phyloP scores from a whole-genome alignment of 2,113 vertebrate genomes.

The Tetrax tetrax region DNA sequence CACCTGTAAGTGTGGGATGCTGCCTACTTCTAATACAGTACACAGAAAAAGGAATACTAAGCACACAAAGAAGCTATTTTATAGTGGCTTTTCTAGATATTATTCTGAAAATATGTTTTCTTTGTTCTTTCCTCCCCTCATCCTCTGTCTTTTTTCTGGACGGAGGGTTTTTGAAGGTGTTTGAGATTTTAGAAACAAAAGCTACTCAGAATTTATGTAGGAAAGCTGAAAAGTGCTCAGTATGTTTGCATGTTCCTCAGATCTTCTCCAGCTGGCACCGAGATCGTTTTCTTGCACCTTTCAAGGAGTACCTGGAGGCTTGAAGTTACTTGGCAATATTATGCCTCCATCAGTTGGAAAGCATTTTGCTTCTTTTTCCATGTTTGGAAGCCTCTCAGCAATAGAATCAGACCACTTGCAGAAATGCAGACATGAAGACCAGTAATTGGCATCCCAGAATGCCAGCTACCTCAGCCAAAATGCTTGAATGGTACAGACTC shows the following conservation, averaged over 20 bases:
- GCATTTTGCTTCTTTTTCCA: neutral
- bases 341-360: neutral
- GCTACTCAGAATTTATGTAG: neutral
- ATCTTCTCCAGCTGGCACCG: neutral
- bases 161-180: neutral
- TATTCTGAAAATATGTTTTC: slow-evolving; percentile 8
- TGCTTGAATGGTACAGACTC: neutral
- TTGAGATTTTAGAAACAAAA: slow-evolving; percentile 4
- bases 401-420: neutral
- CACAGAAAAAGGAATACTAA: slow-evolving; percentile 3
- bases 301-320: neutral
- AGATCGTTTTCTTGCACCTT: neutral
- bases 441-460: neutral
- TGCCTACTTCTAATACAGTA: neutral
- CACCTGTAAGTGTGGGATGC: neutral
- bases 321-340: neutral
- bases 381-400: neutral
- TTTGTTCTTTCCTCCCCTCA: neutral
- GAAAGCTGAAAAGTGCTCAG: neutral
- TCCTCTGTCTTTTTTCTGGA: neutral
- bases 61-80: neutral
- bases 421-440: neutral
- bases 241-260: neutral
- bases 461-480: neutral
- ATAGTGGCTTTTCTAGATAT: neutral